Evolutionary conservation across 1,140 invertebrate genomes (phyloP).

Genomic region (Chymomyza costata): DNA sequence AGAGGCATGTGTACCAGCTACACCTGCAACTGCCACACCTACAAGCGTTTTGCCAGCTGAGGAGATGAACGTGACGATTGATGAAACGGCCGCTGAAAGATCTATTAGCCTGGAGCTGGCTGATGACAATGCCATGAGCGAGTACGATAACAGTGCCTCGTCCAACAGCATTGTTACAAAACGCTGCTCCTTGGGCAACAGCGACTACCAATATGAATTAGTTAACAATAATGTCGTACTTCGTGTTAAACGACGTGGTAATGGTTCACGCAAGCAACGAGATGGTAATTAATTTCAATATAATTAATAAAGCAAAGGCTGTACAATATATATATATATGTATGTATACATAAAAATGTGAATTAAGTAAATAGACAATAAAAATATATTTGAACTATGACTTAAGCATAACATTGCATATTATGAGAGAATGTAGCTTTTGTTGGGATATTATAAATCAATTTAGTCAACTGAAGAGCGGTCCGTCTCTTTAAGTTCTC

Average conservation of each 20-base stretch:
- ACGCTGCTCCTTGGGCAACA: constrained; percentile 57
- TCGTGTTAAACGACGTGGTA: constrained; percentile 44
- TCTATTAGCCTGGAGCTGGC: background rate
- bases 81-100: constrained; percentile 32
- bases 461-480: constrained; percentile 5
- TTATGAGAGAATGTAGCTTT: too few relatives aligned
- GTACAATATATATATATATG: background rate
- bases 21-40: background rate
- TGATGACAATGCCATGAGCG: background rate
- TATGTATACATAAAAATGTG: background rate
- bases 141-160: constrained; percentile 8
- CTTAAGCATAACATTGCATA: constrained; percentile 7
- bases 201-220: constrained; percentile 63
- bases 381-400: constrained; percentile 8
- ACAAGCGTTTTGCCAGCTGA: background rate
- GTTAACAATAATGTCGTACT: constrained; percentile 46
- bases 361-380: background rate
- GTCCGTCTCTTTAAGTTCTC: constrained; percentile 1
- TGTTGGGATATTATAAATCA: background rate
- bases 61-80: constrained; percentile 30
- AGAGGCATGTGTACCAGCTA: background rate
- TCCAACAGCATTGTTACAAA: constrained; percentile 47
- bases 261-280: constrained; percentile 16
- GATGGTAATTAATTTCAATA: background rate
- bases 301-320: background rate